These are phyloP conservation scores for Hemistola chrysoprasaria DNA, from an alignment of 2,888 invertebrate genomes.

Conservation along the genomic window DNA sequence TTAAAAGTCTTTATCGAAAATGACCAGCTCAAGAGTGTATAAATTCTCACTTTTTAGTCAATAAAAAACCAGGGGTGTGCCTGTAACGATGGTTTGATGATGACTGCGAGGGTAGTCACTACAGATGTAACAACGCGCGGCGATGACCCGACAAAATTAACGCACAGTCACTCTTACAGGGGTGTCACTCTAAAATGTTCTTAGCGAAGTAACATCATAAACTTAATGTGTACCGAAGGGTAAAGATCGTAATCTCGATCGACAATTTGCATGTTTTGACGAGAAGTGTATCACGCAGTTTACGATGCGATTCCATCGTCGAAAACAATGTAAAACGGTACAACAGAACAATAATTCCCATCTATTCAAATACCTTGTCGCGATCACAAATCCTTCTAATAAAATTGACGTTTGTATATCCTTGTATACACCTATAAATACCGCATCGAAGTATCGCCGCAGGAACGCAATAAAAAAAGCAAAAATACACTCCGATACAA, in stretches of 20 bases:
- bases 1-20: too few relatives aligned
- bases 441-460: constrained; percentile 43
- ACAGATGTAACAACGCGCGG: constrained; percentile 16
- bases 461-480: constrained; percentile 69
- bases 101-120: constrained; percentile 20
- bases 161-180: constrained; percentile 8
- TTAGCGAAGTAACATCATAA: too few relatives aligned
- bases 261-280: neutral
- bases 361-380: constrained; percentile 22
- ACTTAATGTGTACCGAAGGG: too few relatives aligned
- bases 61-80: constrained; percentile 27
- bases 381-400: constrained; percentile 23
- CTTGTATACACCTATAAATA: constrained; percentile 21
- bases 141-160: constrained; percentile 19
- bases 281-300: constrained; percentile 2
- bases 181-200: constrained; percentile 3
- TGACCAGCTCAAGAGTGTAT: too few relatives aligned
- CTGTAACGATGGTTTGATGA: constrained; percentile 32
- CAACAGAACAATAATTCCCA: constrained; percentile 17
- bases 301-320: constrained; percentile 8
- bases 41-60: neutral
- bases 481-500: constrained; percentile 71
- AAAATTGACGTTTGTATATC: constrained; percentile 21
- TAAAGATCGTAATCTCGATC: too few relatives aligned
- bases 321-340: constrained; percentile 3